Evolutionary conservation across 2,113 vertebrate species (phyloP).

Genomic region (Sitta europaea): DNA sequence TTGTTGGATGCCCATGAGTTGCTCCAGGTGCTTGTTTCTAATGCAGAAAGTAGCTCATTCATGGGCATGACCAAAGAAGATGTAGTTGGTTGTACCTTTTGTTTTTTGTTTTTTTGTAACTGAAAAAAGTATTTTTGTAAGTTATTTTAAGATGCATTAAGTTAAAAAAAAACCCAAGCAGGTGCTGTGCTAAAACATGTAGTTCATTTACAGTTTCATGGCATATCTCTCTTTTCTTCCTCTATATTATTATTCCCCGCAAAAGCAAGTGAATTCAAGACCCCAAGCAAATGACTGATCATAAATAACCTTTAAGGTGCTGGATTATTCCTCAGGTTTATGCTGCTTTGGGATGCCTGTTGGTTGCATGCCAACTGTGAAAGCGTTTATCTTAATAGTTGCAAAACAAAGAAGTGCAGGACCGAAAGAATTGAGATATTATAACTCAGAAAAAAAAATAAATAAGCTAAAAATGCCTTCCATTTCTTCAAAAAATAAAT

Average conservation of each 20-base stretch:
- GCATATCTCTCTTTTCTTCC: not conserved
- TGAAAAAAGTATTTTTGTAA: constrained; percentile 62
- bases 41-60: constrained; percentile 5
- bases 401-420: not conserved
- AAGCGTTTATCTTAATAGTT: not conserved
- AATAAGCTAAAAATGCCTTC: not conserved
- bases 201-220: constrained; percentile 1
- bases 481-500: not conserved
- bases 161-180: constrained; percentile 28
- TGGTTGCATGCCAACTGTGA: not conserved
- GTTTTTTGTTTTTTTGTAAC: constrained; percentile 17
- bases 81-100: not conserved
- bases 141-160: constrained; percentile 51
- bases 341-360: not conserved
- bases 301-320: constrained; percentile 11
- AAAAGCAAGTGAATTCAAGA: constrained; percentile 57
- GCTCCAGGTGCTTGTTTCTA: constrained; percentile 68
- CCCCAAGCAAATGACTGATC: not conserved
- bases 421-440: not conserved
- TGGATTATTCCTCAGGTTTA: not conserved
- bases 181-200: constrained; percentile 47
- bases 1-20: constrained; percentile 68
- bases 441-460: not conserved
- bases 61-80: constrained; percentile 7
- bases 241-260: constrained; percentile 12